phyloP scores from a whole-genome alignment of 2,888 invertebrate species.

The Ennomos quercinarius region DNA sequence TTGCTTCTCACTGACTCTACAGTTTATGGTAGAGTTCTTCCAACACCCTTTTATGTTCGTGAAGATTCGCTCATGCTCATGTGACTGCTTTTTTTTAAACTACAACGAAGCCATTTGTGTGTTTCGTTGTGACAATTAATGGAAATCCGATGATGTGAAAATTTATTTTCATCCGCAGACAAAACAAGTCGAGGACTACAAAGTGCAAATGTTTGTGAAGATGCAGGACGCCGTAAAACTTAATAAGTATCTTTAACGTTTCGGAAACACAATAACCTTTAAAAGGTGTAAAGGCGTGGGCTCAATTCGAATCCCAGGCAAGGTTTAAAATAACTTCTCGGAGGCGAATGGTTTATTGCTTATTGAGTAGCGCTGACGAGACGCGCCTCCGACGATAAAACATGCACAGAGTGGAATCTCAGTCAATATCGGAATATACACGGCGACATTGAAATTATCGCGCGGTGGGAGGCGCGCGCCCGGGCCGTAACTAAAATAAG shows the following conservation, averaged over 20 bases:
- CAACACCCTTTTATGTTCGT: slow-evolving; percentile 39
- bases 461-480: slow-evolving; percentile 77
- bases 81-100: slow-evolving; percentile 2
- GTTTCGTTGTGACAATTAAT: not conserved
- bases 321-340: slow-evolving; percentile 82
- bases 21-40: slow-evolving; percentile 22
- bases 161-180: slow-evolving; percentile 13
- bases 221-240: slow-evolving; percentile 27
- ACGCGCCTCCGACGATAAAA: slow-evolving; percentile 79
- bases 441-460: slow-evolving; percentile 83
- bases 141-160: slow-evolving; percentile 5
- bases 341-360: slow-evolving; percentile 84
- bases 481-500: slow-evolving; percentile 74
- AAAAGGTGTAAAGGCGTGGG: slow-evolving; percentile 83
- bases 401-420: slow-evolving; percentile 78
- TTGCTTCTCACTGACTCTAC: slow-evolving; percentile 43
- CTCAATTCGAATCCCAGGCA: slow-evolving; percentile 70
- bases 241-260: slow-evolving; percentile 64
- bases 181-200: slow-evolving; percentile 32
- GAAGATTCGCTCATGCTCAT: slow-evolving; percentile 16
- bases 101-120: not conserved
- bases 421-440: slow-evolving; percentile 81
- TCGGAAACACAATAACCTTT: slow-evolving; percentile 83
- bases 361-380: slow-evolving; percentile 83
- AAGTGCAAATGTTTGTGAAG: slow-evolving; percentile 46